These are phyloP conservation scores for Schmidtea mediterranea DNA, from an alignment of 1,140 invertebrate genomes.

Conservation along the genomic window DNA sequence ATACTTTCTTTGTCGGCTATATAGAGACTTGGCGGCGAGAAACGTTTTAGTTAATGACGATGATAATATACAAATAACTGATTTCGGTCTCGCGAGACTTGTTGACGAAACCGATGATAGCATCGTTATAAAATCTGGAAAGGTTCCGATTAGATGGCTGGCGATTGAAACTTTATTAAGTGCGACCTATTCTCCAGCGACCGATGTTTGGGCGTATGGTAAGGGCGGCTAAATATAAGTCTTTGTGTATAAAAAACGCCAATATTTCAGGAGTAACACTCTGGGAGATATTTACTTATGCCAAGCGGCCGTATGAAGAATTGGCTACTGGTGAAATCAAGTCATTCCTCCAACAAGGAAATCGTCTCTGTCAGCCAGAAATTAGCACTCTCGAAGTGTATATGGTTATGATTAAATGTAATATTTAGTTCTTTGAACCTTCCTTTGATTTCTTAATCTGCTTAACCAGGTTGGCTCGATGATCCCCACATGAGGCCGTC, in stretches of 20 bases:
- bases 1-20: neutral
- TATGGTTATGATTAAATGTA: constrained; percentile 9
- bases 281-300: constrained; percentile 8
- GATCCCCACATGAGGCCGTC: no score
- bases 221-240: no score
- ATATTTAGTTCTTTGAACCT: neutral
- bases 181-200: neutral
- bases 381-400: constrained; percentile 9
- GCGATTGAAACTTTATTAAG: neutral
- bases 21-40: constrained; percentile 4
- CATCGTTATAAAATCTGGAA: neutral
- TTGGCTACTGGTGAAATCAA: constrained; percentile 6
- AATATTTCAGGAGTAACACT: constrained; percentile 8
- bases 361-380: constrained; percentile 6
- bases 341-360: constrained; percentile 1
- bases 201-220: constrained; percentile 5
- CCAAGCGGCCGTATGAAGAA: constrained; percentile 7
- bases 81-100: neutral
- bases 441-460: no score
- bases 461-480: no score
- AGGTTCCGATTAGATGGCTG: constrained; percentile 3
- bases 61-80: neutral
- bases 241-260: no score
- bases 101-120: neutral
- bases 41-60: constrained; percentile 1